These are phyloP conservation scores for Eolophus roseicapilla DNA, from an alignment of 2,113 vertebrate species.

Conservation along the genomic window DNA sequence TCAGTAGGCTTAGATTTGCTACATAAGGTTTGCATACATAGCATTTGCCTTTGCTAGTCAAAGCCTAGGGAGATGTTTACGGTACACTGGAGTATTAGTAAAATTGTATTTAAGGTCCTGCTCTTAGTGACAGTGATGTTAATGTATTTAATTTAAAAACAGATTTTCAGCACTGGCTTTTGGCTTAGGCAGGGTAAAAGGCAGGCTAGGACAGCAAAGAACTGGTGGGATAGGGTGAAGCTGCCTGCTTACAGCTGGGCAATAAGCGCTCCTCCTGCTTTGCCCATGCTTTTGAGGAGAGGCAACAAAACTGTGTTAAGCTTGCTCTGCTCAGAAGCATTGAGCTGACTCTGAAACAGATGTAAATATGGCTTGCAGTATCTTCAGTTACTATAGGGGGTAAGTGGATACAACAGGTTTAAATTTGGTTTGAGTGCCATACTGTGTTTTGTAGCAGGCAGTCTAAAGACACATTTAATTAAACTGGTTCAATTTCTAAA, in stretches of 20 bases:
- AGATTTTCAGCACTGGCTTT: neutral
- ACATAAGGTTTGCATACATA: neutral
- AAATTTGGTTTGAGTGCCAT: neutral
- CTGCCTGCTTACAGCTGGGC: neutral
- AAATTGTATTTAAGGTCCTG: neutral
- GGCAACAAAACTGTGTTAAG: neutral
- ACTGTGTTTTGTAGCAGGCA: neutral
- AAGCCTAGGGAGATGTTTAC: neutral
- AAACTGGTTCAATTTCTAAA: neutral
- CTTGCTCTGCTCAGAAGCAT: neutral
- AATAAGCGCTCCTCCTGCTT: neutral
- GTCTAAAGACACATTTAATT: slow-evolving; percentile 18
- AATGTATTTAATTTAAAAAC: neutral
- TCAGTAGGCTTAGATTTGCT: neutral
- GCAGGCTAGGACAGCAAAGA: neutral
- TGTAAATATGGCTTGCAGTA: neutral
- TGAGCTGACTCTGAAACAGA: neutral
- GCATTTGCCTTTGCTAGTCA: neutral
- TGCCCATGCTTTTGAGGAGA: neutral
- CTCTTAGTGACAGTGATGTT: neutral
- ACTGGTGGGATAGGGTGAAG: neutral
- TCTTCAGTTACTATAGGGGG: neutral
- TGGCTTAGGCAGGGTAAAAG: neutral
- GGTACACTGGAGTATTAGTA: neutral
- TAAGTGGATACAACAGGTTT: neutral